phyloP scores from a whole-genome alignment of 2,113 vertebrate genomes.

The Epinephelus moara region DNA sequence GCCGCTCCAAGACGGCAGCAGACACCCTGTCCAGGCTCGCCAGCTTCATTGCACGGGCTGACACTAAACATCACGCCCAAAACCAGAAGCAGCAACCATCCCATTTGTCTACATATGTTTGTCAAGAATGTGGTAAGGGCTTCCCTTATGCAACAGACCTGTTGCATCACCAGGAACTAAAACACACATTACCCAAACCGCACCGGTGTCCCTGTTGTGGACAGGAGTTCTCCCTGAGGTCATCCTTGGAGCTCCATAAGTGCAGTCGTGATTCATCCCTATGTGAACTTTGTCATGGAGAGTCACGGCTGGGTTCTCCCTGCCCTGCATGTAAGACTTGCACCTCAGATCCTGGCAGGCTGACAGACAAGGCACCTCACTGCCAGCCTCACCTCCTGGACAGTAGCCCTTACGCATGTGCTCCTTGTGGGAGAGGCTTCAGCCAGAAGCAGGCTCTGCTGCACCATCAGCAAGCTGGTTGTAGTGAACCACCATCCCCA shows the following conservation, averaged over 20 bases:
- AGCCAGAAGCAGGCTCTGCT: constrained; percentile 81
- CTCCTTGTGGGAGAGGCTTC: constrained; percentile 78
- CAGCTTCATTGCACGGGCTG: constrained; percentile 72
- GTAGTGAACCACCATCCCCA: constrained; percentile 30
- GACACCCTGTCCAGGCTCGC: constrained; percentile 78
- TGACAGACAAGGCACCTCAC: constrained; percentile 42
- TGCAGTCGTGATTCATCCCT: constrained; percentile 29
- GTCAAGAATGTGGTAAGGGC: constrained; percentile 70
- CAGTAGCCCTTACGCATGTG: constrained; percentile 73
- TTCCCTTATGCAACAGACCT: constrained; percentile 61
- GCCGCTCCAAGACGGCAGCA: constrained; percentile 38
- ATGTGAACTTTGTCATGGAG: constrained; percentile 55
- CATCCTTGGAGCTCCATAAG: constrained; percentile 78
- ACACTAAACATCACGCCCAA: constrained; percentile 46
- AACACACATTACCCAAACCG: constrained; percentile 74
- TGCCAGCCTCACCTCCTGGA: constrained; percentile 62
- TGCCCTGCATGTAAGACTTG: constrained; percentile 38
- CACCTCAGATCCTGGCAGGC: constrained; percentile 15
- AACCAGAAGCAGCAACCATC: constrained; percentile 25
- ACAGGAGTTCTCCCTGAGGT: constrained; percentile 76
- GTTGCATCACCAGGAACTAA: constrained; percentile 67
- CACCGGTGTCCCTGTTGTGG: constrained; percentile 76
- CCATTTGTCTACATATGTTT: constrained; percentile 23
- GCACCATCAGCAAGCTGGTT: constrained; percentile 81
- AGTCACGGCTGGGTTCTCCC: constrained; percentile 23